These are phyloP conservation scores for Diogma glabrata DNA, from an alignment of 2,888 invertebrate species.

Conservation along the genomic window DNA sequence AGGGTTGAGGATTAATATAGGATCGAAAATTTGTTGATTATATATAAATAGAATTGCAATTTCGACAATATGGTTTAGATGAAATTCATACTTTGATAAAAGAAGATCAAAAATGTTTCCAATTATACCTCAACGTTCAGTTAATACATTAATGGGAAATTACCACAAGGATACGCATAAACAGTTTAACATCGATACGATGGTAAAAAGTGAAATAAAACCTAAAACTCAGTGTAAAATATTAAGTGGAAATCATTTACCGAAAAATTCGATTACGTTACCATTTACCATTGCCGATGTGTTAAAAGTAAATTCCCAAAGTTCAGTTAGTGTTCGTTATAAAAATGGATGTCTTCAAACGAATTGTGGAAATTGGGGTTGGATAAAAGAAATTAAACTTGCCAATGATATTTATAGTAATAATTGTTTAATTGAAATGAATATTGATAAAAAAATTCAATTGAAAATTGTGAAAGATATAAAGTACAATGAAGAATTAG, in stretches of 20 bases:
- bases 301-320: background rate
- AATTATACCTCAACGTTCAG: constrained; percentile 13
- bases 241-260: constrained; percentile 15
- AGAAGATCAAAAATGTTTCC: constrained; percentile 16
- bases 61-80: background rate
- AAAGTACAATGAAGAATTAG: constrained; percentile 53
- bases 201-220: constrained; percentile 11
- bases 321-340: constrained; percentile 1
- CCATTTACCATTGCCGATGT: constrained; percentile 14
- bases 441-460: constrained; percentile 22
- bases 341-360: constrained; percentile 6
- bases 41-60: background rate
- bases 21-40: constrained; percentile 6
- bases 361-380: constrained; percentile 12
- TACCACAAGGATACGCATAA: constrained; percentile 1
- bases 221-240: constrained; percentile 8
- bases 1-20: background rate
- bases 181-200: constrained; percentile 11
- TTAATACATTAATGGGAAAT: background rate
- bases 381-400: constrained; percentile 35
- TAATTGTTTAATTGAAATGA: constrained; percentile 36
- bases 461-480: constrained; percentile 37
- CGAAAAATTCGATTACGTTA: constrained; percentile 16
- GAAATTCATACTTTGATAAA: background rate
- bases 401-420: constrained; percentile 47